Percentiles rank a stretch among this genome's conserved stretches.
phyloP scores from a whole-genome alignment of 2,113 vertebrate species.

The Peucedramus taeniatus region DNA sequence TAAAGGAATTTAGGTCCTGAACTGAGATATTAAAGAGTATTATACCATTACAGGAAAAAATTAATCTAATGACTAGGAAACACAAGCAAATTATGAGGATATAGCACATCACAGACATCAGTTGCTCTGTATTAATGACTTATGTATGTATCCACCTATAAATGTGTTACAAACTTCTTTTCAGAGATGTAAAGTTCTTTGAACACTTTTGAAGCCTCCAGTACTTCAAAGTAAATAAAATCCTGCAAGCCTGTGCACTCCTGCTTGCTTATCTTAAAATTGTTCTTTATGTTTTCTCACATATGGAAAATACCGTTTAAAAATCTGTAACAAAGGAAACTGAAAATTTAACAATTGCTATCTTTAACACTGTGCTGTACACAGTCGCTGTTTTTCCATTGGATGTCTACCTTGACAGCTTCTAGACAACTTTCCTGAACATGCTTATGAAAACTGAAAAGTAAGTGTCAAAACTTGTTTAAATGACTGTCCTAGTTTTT shows the following conservation, averaged over 20 bases:
- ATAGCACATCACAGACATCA: neutral
- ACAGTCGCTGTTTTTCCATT: neutral
- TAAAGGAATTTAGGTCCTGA: neutral
- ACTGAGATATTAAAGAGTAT: neutral
- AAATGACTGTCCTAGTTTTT: rapidly evolving
- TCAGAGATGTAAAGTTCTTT: neutral
- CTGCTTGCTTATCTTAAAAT: neutral
- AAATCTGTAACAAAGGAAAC: neutral
- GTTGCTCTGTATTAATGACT: neutral
- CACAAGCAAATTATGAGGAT: neutral
- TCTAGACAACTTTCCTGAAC: neutral
- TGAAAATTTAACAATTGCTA: neutral
- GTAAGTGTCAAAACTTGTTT: neutral
- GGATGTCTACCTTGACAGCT: neutral
- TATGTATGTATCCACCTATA: neutral
- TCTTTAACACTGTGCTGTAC: neutral
- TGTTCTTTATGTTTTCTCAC: neutral
- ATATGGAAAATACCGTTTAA: neutral
- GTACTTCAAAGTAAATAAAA: neutral
- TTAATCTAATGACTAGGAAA: neutral
- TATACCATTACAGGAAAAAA: neutral
- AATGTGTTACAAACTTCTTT: neutral
- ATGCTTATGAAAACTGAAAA: neutral
- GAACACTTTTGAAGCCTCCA: neutral
- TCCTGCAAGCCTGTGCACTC: neutral